Percentiles rank a stretch among this genome's conserved stretches.
Evolutionary conservation across 2,113 vertebrate genomes (phyloP).

Genomic region (Equus quagga): DNA sequence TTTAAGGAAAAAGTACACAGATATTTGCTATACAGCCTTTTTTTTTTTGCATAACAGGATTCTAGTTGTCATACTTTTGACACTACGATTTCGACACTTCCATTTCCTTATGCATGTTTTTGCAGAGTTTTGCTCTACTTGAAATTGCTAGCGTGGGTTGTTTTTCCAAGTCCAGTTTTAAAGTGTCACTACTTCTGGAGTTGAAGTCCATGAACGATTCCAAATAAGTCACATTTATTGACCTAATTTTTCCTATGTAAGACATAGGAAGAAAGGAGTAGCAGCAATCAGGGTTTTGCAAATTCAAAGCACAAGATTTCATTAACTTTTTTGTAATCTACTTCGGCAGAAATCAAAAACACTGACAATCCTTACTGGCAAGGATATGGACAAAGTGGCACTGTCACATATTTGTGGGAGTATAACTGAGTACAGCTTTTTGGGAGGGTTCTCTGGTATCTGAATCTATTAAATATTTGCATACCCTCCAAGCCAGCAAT

Average conservation of each 20-base stretch:
- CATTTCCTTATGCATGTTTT: slow-evolving; percentile 39
- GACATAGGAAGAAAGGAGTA: not conserved
- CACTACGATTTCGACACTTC: slow-evolving; percentile 33
- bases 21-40: not conserved
- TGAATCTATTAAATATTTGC: slow-evolving; percentile 26
- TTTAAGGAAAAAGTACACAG: not conserved
- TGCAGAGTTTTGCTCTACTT: not conserved
- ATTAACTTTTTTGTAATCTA: not conserved
- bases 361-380: not conserved
- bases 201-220: not conserved
- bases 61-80: not conserved
- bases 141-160: not conserved
- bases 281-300: not conserved
- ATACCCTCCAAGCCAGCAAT: not conserved
- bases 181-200: not conserved
- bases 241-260: not conserved
- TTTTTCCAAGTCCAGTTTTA: not conserved
- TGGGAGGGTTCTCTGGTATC: not conserved
- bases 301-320: slow-evolving; percentile 30
- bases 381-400: not conserved
- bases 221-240: not conserved
- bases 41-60: not conserved
- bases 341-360: not conserved
- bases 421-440: not conserved
- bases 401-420: not conserved